Conservation (phyloP, 2,888 invertebrate species). For the Agrochola lychnidis region DNA sequence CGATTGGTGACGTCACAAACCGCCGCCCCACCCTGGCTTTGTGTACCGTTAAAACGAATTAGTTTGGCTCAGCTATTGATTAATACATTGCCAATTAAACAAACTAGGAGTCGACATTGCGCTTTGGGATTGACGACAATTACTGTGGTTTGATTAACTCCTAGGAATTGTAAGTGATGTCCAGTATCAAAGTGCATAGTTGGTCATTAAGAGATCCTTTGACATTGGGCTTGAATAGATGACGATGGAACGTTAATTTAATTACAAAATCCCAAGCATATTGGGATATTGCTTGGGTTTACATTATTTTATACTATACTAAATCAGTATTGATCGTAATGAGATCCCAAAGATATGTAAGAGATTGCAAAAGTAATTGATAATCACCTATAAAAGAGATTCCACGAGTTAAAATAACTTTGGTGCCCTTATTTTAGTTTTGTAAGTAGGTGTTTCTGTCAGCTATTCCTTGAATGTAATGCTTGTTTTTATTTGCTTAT, state of each 20-base stretch:
- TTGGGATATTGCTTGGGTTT: not conserved
- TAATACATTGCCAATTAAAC: constrained; percentile 27
- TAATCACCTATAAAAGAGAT: not conserved
- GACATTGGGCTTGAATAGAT: not conserved
- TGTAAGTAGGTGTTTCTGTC: not conserved
- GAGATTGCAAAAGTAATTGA: not conserved
- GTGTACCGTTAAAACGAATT: constrained; percentile 44
- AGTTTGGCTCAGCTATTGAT: constrained; percentile 35
- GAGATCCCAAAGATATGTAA: not conserved
- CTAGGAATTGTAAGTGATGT: not conserved
- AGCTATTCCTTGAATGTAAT: not conserved
- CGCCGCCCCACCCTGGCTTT: constrained; percentile 63
- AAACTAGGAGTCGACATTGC: constrained; percentile 8
- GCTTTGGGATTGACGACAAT: not conserved
- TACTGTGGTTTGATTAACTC: not conserved
- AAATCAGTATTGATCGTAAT: not conserved
- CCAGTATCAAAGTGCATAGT: not conserved
- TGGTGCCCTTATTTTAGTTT: not conserved
- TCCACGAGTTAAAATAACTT: not conserved
- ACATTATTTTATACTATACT: not conserved
- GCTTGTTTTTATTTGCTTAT: not conserved
- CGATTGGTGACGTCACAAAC: constrained; percentile 78
- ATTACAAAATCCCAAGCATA: not conserved
- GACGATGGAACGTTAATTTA: not conserved
- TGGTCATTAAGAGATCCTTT: not conserved